Conservation (phyloP, 2,888 invertebrate species). For the Nasonovia ribisnigri region DNA sequence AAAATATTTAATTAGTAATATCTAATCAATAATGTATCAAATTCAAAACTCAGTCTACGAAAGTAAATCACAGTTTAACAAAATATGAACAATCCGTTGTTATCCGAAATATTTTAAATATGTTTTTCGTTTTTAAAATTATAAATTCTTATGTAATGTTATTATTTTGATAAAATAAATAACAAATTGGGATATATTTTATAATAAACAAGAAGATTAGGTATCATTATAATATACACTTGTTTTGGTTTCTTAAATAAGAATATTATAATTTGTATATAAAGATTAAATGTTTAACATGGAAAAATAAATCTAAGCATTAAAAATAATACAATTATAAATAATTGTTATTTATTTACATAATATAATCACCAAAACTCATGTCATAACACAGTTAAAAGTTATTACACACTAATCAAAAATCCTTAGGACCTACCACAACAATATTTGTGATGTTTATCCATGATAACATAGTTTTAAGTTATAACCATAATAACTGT, state of each 20-base stretch:
- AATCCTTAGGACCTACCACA: constrained; percentile 27
- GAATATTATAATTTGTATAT: neutral
- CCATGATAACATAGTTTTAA: neutral
- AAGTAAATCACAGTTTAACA: neutral
- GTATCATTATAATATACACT: neutral
- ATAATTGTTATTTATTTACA: neutral
- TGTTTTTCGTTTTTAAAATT: neutral
- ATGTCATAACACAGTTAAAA: neutral
- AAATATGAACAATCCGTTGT: neutral
- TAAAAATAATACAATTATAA: neutral
- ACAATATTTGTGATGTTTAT: constrained; percentile 28
- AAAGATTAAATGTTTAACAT: neutral
- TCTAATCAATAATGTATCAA: neutral
- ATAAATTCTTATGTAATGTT: neutral
- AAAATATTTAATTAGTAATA: too few species aligned
- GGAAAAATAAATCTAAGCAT: neutral
- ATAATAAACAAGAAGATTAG: neutral
- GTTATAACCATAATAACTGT: neutral
- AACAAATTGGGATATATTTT: neutral
- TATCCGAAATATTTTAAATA: neutral
- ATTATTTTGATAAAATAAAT: neutral
- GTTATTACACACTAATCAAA: neutral
- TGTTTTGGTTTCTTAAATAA: neutral
- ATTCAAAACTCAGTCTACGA: neutral
- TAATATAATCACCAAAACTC: neutral